Evolutionary conservation across 2,797 vertebrate genomes (phyloP).

Genomic region (Falco novaeseelandiae): DNA sequence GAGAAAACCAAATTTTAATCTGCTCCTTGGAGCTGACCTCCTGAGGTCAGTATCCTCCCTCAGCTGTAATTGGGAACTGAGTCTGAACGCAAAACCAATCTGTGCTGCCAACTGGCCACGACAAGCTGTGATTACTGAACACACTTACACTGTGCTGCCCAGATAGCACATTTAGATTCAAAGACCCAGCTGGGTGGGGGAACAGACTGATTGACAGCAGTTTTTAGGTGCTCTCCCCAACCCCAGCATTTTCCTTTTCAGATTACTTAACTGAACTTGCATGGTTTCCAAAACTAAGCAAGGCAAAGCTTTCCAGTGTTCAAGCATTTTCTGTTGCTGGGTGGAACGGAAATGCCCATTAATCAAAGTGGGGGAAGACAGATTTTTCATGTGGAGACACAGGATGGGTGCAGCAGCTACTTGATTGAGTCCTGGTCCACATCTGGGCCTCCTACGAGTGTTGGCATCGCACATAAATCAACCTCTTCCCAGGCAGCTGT

Average conservation of each 20-base stretch:
- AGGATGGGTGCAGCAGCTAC: background rate
- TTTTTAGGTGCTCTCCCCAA: background rate
- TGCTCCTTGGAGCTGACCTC: background rate
- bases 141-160: background rate
- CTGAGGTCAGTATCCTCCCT: background rate
- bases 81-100: background rate
- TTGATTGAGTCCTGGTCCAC: background rate
- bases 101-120: background rate
- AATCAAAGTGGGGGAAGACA: background rate
- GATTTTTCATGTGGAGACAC: background rate
- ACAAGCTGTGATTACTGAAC: background rate
- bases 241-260: background rate
- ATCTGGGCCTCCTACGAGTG: accelerated
- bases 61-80: background rate
- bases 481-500: background rate
- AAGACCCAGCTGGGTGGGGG: background rate
- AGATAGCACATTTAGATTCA: background rate
- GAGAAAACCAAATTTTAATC: background rate
- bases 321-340: background rate
- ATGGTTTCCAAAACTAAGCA: background rate
- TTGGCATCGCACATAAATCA: background rate
- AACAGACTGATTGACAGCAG: background rate
- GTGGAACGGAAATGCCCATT: background rate
- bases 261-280: background rate
- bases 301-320: background rate